Evolutionary conservation across 2,888 invertebrate species (phyloP).

Genomic region (Ophonus ardosiacus): DNA sequence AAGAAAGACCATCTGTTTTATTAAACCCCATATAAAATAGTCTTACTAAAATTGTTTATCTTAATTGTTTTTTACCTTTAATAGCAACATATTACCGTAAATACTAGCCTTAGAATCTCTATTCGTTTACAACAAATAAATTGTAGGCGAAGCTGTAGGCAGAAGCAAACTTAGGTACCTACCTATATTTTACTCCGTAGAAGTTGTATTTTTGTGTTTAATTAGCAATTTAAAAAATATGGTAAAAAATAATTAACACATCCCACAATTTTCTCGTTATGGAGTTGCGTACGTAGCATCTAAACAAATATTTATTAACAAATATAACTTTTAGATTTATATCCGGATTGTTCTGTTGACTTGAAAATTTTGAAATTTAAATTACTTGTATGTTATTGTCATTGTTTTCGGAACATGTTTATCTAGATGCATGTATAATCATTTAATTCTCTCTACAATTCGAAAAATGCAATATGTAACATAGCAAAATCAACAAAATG

Average conservation of each 20-base stretch:
- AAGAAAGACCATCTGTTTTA: conserved; percentile 41
- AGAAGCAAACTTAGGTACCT: conserved; percentile 40
- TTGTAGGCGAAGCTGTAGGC: conserved; percentile 45
- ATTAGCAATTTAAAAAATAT: conserved; percentile 52
- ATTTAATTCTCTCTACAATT: too few relatives aligned
- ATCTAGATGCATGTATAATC: neutral
- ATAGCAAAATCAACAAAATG: too few relatives aligned
- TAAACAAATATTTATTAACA: conserved; percentile 26
- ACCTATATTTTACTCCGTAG: conserved; percentile 28
- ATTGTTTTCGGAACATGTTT: neutral
- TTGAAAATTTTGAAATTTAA: neutral
- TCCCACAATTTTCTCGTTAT: conserved; percentile 20
- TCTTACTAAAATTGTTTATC: conserved; percentile 31
- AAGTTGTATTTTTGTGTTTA: conserved; percentile 49
- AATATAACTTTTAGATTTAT: neutral
- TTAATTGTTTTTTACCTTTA: conserved; percentile 42
- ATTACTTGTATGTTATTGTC: neutral
- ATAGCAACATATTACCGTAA: conserved; percentile 33
- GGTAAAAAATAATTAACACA: conserved; percentile 56
- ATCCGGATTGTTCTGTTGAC: neutral
- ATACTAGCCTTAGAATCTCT: conserved; percentile 1
- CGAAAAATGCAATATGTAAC: too few relatives aligned
- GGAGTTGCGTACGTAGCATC: neutral
- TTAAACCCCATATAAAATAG: conserved; percentile 19
- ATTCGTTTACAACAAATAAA: conserved; percentile 40